These are phyloP conservation scores for Theristicus caerulescens DNA, from an alignment of 2,113 vertebrate genomes.

Conservation along the genomic window DNA sequence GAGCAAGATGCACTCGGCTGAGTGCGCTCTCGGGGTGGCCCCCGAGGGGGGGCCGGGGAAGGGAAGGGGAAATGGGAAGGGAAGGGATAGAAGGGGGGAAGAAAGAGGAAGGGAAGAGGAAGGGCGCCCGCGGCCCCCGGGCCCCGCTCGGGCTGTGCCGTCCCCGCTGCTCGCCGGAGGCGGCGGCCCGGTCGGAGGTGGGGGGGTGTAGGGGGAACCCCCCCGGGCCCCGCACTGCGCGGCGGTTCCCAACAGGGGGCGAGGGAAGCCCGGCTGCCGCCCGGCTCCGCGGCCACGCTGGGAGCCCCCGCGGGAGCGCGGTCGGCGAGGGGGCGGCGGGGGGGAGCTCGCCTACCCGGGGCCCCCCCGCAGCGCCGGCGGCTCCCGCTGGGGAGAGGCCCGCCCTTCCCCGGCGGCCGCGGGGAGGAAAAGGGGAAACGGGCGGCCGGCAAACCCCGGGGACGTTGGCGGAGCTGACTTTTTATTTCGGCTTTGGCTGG, in stretches of 20 bases:
- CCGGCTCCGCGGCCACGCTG: neutral
- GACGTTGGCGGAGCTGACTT: neutral
- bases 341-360: no score
- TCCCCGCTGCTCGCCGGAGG: neutral
- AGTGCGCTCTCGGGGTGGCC: neutral
- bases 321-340: no score
- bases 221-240: neutral
- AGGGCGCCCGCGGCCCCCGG: neutral
- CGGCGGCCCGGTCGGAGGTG: neutral
- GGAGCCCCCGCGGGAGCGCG: neutral
- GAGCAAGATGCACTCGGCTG: neutral
- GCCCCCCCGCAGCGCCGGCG: no score
- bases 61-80: neutral
- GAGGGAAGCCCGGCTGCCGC: neutral
- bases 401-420: neutral
- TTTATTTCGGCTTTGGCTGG: neutral
- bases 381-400: neutral
- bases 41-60: neutral
- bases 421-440: neutral
- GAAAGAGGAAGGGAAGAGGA: neutral
- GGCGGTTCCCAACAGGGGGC: neutral
- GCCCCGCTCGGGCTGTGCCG: neutral
- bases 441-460: neutral
- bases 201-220: neutral
- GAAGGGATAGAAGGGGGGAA: neutral